Evolutionary conservation across 1,140 invertebrate species (phyloP), one percentile per base, ranked within the genome.

Genomic region (Drosophila quadrilineata): DNA sequence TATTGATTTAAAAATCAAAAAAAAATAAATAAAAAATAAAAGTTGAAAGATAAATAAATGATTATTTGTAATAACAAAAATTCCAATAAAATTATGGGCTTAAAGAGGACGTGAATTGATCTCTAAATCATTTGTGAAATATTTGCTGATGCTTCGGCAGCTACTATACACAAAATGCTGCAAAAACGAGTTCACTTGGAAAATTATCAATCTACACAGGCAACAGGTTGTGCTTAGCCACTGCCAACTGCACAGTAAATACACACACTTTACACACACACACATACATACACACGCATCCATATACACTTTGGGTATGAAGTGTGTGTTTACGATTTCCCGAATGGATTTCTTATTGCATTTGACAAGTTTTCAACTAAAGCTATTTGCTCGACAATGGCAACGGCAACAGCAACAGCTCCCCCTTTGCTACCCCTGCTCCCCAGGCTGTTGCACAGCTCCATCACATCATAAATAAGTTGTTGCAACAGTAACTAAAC

Each of bases 401-500:
- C 58, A 49, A 36, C 40, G 48, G 14, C 5, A n/a, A n/a, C n/a
- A n/a, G n/a, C 19, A 0, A 3, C 17, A 17, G 1, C 14, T n/a
- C 10, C 40, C 12, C 10, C 33, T 0, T 21, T 8, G 8, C 8
- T 1, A 0, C 6, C 2, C 3, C 4, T 3, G 8, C 21, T 5
- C 9, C 33, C 5, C 35, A 41, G 4, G 29, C 16, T 28, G 45
- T 49, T 53, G 64, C 48, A 62, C n/a, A 52, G 56, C 38, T 48
- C 36, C 58, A 53, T 62, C 58, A 36, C 58, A 53, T 62, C 58
- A 63, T 68, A 68, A 68, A 63, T 68, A 68, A 68, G 65, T 68
- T 68, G 65, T 68, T 68, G 65, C 65, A 63, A 68, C 59, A 63
- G 65, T 58, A 62, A 62, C 65, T 68, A 68, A 68, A 63, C 65